Percentiles rank a stretch among this genome's conserved stretches.
Conservation (phyloP, 2,113 vertebrate species). For the Arizona elegans region DNA sequence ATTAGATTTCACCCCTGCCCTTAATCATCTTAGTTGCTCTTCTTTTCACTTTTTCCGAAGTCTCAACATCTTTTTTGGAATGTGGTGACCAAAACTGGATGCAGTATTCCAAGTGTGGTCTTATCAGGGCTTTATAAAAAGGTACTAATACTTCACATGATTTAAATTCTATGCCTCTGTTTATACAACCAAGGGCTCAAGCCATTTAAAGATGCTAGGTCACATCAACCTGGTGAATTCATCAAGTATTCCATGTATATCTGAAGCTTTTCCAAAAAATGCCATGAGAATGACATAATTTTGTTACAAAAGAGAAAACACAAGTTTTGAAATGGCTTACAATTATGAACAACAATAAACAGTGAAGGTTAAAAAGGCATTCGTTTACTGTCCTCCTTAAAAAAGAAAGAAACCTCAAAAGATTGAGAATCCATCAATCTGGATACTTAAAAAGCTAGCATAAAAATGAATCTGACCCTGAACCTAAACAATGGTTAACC, state of each 20-base stretch:
- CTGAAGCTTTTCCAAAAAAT: background rate
- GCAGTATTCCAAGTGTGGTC: too few relatives aligned
- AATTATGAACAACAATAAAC: background rate
- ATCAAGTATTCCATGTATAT: background rate
- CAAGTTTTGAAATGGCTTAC: background rate
- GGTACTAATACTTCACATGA: too few relatives aligned
- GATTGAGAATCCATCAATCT: background rate
- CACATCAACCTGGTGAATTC: background rate
- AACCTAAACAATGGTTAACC: background rate
- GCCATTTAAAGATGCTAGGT: background rate
- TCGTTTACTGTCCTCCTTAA: background rate
- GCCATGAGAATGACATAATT: background rate
- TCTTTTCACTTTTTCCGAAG: too few relatives aligned
- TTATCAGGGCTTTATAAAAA: too few relatives aligned
- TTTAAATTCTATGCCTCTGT: too few relatives aligned
- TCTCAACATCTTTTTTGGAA: too few relatives aligned
- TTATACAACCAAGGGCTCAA: background rate
- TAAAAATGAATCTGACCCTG: background rate
- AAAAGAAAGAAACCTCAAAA: rapidly evolving
- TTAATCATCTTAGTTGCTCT: too few relatives aligned
- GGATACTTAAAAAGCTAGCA: background rate
- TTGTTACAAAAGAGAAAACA: background rate
- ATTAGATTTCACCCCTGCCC: too few relatives aligned
- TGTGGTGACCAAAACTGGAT: too few relatives aligned
- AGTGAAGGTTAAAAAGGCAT: background rate